phyloP scores from a whole-genome alignment of 2,797 vertebrate genomes.

The Anguilla pacifica region DNA sequence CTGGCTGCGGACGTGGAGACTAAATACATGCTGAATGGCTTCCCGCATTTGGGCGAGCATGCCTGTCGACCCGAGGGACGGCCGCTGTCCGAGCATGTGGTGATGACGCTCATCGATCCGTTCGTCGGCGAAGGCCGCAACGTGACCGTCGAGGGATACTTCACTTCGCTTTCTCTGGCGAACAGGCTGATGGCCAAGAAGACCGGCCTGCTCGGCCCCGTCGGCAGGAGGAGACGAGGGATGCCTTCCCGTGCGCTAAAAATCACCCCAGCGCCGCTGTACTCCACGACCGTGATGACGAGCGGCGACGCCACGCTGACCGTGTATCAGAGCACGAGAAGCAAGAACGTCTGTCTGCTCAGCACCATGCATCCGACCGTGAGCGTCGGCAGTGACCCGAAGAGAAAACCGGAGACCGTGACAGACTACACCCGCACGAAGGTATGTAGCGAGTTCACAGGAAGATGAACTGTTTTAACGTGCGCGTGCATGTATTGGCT shows the following conservation, averaged over 20 bases:
- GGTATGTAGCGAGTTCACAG: too few species aligned
- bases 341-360: background rate
- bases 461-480: too few species aligned
- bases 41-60: constrained; percentile 17
- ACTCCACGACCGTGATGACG: background rate
- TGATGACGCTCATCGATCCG: constrained; percentile 19
- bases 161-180: constrained; percentile 15
- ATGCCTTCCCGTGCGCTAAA: background rate
- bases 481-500: too few species aligned
- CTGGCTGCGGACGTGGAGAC: constrained; percentile 16
- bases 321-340: background rate
- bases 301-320: background rate
- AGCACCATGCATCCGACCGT: background rate
- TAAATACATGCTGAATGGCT: constrained; percentile 24
- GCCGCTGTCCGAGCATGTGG: background rate
- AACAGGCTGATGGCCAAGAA: background rate
- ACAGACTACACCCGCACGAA: background rate
- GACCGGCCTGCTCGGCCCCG: constrained; percentile 10
- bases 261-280: too few species aligned
- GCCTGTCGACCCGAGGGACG: too few species aligned
- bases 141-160: constrained; percentile 21
- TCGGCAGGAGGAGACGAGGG: background rate
- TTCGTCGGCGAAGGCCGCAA: constrained; percentile 10
- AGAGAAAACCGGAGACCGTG: background rate
- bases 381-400: background rate